Evolutionary conservation across 2,113 vertebrate genomes (phyloP), one percentile per base, ranked within the genome.

Genomic region (Sebastes schlegelii): DNA sequence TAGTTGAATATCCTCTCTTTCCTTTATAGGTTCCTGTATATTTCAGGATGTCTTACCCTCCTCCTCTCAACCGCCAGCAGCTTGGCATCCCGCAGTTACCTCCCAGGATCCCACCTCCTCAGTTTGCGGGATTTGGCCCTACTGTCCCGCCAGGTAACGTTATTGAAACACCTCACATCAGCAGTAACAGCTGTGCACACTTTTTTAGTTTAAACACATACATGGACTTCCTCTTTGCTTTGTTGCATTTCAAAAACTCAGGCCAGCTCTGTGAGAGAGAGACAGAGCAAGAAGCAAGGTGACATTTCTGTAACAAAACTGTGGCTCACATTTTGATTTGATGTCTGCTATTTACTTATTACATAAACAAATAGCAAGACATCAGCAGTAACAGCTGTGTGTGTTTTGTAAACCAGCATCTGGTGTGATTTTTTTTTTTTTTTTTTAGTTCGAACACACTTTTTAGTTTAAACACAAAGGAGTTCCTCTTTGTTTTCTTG

Each of bases 61-160:
- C 98, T 90, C 97, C 98, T 86, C 94, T 99, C 82, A 99, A 98
- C 94, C 97, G 97, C 80, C 98, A 97, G 92, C 97, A 92, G 82
- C 79, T 94, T 6, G 91, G 92, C 51, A 82, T 95, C 84, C 93
- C 93, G 1, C 93, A 97, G 0, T 94, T 99, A 64, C 97, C 98
- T 17, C 97, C 98, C 0, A 96, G 98, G 88, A 97, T 99, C 72
- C 97, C 97, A 42, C 98, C 98, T 70, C 97, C 98, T 46, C 97
- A 98, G 78, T 99, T 96, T 82, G 97, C 96, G 81, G 97, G 97
- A 10, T 99, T 98, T 92, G 96, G 96, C 84, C 96, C 96, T 17
- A 91, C 95, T 60, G 97, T 98, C 86, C 98, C 98, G 77, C 97
- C 94, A 93, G 94, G 94, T 94, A 84, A 79, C 42, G 2, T n/a